Evolutionary conservation across 2,797 vertebrate species (phyloP), one percentile per base, ranked within the genome.

Genomic region (Mionectes olivaceus): DNA sequence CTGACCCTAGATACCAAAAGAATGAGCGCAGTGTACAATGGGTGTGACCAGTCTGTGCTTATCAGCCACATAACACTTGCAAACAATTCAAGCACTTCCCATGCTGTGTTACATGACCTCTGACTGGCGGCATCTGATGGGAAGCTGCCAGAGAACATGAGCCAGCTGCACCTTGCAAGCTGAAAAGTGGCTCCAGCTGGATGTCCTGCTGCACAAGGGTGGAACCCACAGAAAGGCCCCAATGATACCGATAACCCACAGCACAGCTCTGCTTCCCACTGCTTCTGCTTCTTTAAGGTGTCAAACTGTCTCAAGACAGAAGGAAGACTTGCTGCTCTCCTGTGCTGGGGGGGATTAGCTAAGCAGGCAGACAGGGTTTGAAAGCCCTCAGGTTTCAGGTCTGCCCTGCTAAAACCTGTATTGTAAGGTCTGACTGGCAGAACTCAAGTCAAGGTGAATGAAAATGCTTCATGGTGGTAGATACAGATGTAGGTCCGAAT

Each of bases 361-460:
- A 71, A 78, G 64, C 35, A 85, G 90, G 28, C 69, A 68, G 86
- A 81, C 73, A 87, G 53, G 68, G 81, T 68, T 93, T 93, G 78
- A 71, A 80, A 91, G n/a, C 60, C 81, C 68, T 64, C 64, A 50
- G 87, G 75, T 87, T 92, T 87, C 61, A 80, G 43, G 53, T 50
- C 70, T 90, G 81, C 52, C 55, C 18, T 30, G 19, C 23, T 85
- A 92, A 89, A 93, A 89, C 79, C 92, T 79, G 69, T 44, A 81
- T 3, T 55, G 75, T 61, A 47, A 91, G 55, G 57, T 83, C 68
- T 68, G 68, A 78, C 57, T 43, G 17, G 79, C 46, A 92, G 64
- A 92, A 83, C 55, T 92, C 60, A 53, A 53, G 44, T 22, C 21
- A 63, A 87, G 30, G 68, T 10, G 17, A 67, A 87, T 46, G 35